Evolutionary conservation across 2,797 vertebrate genomes (phyloP).

Genomic region (Lepilemur ruficaudatus): DNA sequence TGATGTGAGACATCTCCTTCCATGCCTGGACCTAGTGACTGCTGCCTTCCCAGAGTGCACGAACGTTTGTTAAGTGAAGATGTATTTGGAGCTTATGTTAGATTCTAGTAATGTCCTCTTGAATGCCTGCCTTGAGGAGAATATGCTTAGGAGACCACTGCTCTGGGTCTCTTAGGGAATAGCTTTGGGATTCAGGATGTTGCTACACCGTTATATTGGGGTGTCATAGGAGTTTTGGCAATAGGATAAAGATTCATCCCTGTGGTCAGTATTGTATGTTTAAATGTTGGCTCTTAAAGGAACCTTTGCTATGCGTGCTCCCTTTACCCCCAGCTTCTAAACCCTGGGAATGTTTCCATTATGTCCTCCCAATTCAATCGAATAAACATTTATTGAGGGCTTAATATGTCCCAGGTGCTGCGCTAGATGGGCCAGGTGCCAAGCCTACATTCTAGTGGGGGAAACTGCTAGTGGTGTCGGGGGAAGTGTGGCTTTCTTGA

Average conservation of each 20-base stretch:
- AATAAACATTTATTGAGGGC: constrained; percentile 32
- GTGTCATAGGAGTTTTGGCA: neutral
- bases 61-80: neutral
- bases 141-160: neutral
- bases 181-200: neutral
- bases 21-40: neutral
- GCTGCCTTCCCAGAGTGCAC: neutral
- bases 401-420: constrained; percentile 55
- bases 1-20: neutral
- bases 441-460: neutral
- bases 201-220: neutral
- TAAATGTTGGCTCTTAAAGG: constrained; percentile 18
- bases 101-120: neutral
- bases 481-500: neutral
- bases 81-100: neutral
- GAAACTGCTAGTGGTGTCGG: too few species aligned
- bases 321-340: neutral
- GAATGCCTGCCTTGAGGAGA: neutral
- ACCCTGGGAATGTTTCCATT: constrained; percentile 32
- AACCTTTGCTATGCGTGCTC: neutral
- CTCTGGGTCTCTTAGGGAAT: neutral
- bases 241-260: neutral
- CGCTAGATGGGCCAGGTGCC: neutral
- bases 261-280: neutral
- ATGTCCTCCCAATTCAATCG: neutral